Base-by-base conservation (phyloP, 2,888 invertebrate species). In the Cerastis leucographa region DNA sequence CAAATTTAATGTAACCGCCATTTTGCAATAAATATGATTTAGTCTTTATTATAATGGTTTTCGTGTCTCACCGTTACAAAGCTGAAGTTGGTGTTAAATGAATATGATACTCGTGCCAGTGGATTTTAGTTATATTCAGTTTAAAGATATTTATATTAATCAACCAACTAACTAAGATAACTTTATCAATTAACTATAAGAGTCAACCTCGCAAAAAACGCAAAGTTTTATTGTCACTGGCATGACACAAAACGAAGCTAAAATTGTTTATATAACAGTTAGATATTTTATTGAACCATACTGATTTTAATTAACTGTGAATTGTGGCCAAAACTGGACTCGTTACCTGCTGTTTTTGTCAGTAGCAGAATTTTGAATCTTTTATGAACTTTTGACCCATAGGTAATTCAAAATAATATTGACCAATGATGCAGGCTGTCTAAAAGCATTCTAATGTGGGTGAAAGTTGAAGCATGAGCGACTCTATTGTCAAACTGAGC, bases 1-100 rank as follows among this genome's bases (percentile, higher is more conserved):
- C 5, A 22, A 35, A 75, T 76, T 61, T 56, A 65, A 78, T 54
- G 65, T 25, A 72, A 64, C 83, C 69, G 25, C 12, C 0, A 40
- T 46, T 29, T 83, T 68, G 42, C 22, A 51, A 66, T 40, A 49
- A 22, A 65, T 65, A 14, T 22, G n/a, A 22, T 1, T 29, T 12
- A 14, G n/a, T 49, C 61, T 51, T 29, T 25, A 66, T 29, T 22
- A 67, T 29, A n/a, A 14, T 40, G 22, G 14, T 42, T 54, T 80
- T 61, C 40, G 40, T 59, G 35, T 61, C 59, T 25, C 3, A 25
- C n/a, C 5, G 25, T 6, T 44, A 66, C 5, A 54, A 22, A 56
- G 19, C 22, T 59, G 12, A n/a, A 64, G 42, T 17, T 42, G 7
- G 8, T 42, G 14, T 42, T 40, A 7, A 40, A 62, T 22, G 35